These are phyloP conservation scores for Machimus atricapillus DNA, from an alignment of 2,888 invertebrate genomes.

Conservation along the genomic window DNA sequence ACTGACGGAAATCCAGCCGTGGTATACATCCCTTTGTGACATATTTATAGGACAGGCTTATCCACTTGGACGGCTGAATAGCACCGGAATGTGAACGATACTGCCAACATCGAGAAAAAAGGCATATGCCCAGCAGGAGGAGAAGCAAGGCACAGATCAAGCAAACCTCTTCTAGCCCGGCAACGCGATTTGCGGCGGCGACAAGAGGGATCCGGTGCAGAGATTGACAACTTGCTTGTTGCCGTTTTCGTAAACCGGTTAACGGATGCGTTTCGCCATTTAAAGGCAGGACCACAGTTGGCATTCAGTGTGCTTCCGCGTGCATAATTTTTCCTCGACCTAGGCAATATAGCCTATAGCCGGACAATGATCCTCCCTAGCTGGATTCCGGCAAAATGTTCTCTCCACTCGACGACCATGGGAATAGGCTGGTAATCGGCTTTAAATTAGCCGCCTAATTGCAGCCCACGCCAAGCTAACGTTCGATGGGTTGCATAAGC, in stretches of 20 bases:
- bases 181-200: not conserved
- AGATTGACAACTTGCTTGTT: constrained; percentile 39
- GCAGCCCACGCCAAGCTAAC: constrained; percentile 3
- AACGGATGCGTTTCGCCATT: constrained; percentile 41
- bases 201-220: not conserved
- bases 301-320: constrained; percentile 41
- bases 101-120: constrained; percentile 5
- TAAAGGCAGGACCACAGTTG: constrained; percentile 13
- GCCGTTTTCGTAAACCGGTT: constrained; percentile 42
- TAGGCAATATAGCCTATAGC: not conserved
- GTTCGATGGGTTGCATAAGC: not conserved
- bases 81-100: constrained; percentile 40
- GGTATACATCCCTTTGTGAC: constrained; percentile 35
- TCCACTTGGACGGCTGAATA: constrained; percentile 41
- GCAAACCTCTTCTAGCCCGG: not conserved
- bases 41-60: constrained; percentile 41
- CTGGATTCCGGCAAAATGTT: not conserved
- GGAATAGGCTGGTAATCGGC: not conserved
- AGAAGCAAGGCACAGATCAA: not conserved
- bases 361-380: not conserved
- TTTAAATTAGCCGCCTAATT: constrained; percentile 20
- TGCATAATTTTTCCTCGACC: constrained; percentile 42
- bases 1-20: constrained; percentile 34
- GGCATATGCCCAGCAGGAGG: not conserved
- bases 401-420: not conserved